Evolutionary conservation across 2,888 invertebrate genomes (phyloP).

Genomic region (Euphydryas editha): DNA sequence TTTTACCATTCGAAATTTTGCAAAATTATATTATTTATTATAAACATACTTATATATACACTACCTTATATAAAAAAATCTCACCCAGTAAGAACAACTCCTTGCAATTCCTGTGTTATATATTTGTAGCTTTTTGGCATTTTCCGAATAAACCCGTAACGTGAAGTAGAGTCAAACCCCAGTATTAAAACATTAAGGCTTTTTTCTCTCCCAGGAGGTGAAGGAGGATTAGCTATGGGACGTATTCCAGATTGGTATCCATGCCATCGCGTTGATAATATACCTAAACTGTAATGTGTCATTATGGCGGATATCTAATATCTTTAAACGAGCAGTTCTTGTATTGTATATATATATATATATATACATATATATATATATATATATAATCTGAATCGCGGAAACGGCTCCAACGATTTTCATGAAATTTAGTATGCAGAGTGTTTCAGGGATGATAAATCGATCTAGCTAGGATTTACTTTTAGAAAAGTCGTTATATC

Average conservation of each 20-base stretch:
- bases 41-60: not conserved
- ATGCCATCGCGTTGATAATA: constrained; percentile 56
- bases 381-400: too few species aligned
- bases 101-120: constrained; percentile 84
- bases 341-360: too few species aligned
- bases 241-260: constrained; percentile 63
- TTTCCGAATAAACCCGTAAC: constrained; percentile 90
- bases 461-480: too few species aligned
- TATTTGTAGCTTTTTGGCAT: constrained; percentile 90
- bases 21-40: not conserved
- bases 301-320: too few species aligned
- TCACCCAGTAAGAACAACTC: constrained; percentile 87
- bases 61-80: constrained; percentile 18
- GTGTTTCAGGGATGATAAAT: too few species aligned
- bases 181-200: constrained; percentile 89
- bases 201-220: constrained; percentile 48
- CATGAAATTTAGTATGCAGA: too few species aligned
- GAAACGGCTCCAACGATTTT: too few species aligned
- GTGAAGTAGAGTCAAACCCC: constrained; percentile 94
- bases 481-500: too few species aligned
- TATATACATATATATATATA: too few species aligned
- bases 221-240: constrained; percentile 38
- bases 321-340: too few species aligned
- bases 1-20: not conserved
- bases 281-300: constrained; percentile 45